phyloP scores from a whole-genome alignment of 2,797 vertebrate genomes.

The Pelodytes ibericus region DNA sequence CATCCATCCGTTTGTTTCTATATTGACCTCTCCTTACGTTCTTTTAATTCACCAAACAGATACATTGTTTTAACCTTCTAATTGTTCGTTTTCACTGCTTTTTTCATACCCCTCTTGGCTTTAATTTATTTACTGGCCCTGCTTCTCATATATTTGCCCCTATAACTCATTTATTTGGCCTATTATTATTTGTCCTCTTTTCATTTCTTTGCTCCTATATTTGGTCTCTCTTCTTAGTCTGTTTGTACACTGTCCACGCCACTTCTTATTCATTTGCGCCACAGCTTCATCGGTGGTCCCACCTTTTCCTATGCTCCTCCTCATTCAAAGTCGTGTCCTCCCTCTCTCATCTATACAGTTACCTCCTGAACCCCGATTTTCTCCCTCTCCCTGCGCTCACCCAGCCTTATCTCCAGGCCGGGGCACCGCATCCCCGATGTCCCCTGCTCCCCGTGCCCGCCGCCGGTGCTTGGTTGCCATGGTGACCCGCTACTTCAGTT shows the following conservation, averaged over 20 bases:
- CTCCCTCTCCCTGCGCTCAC: conserved; percentile 10
- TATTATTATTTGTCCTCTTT: background rate
- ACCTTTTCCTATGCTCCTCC: background rate
- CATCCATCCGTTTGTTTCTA: no score
- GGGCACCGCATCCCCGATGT: background rate
- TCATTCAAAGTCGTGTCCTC: background rate
- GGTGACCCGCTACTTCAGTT: background rate
- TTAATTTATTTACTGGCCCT: background rate
- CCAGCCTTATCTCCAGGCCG: background rate
- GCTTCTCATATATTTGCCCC: background rate
- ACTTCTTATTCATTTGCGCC: no score
- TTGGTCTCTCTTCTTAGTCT: background rate
- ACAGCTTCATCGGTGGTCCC: no score
- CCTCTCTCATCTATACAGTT: no score
- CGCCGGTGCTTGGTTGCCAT: conserved; percentile 43
- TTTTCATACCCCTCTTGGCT: no score
- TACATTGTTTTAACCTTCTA: no score
- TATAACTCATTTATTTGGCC: background rate
- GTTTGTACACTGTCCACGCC: background rate
- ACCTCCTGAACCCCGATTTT: background rate
- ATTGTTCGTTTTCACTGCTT: no score
- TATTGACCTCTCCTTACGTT: no score
- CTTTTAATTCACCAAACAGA: no score
- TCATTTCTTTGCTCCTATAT: background rate
- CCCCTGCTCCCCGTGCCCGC: conserved; percentile 2